Percentiles rank a stretch among this genome's conserved stretches.
Evolutionary conservation across 2,888 invertebrate species (phyloP).

Genomic region (Hirudinaria manillensis): DNA sequence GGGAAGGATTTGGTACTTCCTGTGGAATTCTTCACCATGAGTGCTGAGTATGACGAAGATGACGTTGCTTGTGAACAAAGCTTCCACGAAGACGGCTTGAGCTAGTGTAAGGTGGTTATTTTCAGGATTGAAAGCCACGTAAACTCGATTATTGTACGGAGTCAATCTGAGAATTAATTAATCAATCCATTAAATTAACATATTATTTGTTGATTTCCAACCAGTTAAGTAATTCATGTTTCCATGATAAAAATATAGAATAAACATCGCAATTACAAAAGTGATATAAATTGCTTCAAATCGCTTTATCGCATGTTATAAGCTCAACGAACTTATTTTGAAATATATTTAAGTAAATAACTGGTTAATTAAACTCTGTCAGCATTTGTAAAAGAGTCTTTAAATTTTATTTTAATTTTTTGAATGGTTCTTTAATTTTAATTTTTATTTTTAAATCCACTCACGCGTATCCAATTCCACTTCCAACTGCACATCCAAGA

Average conservation of each 20-base stretch:
- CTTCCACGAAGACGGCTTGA: slow-evolving; percentile 26
- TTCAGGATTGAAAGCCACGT: slow-evolving; percentile 15
- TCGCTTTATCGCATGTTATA: too few relatives aligned
- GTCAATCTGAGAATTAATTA: slow-evolving; percentile 16
- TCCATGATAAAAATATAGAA: too few relatives aligned
- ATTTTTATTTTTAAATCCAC: neutral
- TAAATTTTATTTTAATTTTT: too few relatives aligned
- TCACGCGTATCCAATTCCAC: slow-evolving; percentile 24
- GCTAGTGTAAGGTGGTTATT: slow-evolving; percentile 10
- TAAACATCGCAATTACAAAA: too few relatives aligned
- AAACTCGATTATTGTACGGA: neutral
- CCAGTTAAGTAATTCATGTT: too few relatives aligned
- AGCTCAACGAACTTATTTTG: too few relatives aligned
- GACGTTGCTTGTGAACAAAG: slow-evolving; percentile 25
- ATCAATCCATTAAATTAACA: neutral
- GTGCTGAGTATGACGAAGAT: slow-evolving; percentile 26
- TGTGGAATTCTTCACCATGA: slow-evolving; percentile 14
- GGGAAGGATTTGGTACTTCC: slow-evolving; percentile 6
- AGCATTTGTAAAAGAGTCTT: too few relatives aligned
- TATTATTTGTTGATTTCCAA: too few relatives aligned
- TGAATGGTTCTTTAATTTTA: neutral
- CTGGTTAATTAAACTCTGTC: too few relatives aligned
- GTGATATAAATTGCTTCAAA: too few relatives aligned
- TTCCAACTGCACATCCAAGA: slow-evolving; percentile 25
- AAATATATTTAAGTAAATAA: too few relatives aligned